Evolutionary conservation across 2,797 vertebrate genomes (phyloP).

Genomic region (Thripadectes ignobilis): DNA sequence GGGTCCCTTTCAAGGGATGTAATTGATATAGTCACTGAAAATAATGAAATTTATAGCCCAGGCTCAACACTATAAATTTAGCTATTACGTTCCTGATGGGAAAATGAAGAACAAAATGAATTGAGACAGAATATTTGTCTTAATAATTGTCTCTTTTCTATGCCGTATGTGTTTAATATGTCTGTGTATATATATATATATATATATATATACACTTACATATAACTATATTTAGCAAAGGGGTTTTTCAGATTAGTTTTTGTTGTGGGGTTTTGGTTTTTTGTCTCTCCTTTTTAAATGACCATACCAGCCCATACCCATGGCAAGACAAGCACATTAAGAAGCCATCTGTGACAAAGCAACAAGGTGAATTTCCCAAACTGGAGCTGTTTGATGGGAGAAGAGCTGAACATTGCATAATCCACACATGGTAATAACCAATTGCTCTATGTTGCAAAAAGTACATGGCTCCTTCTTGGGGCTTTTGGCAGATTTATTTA

Average conservation of each 20-base stretch:
- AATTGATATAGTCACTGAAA: slow-evolving; percentile 74
- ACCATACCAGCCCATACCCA: background rate
- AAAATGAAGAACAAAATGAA: slow-evolving; percentile 76
- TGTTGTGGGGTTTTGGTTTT: background rate
- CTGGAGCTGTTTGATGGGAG: background rate
- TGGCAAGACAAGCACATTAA: background rate
- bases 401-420: background rate
- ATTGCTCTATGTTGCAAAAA: background rate
- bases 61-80: slow-evolving; percentile 74
- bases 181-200: background rate
- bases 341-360: background rate
- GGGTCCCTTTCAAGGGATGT: slow-evolving; percentile 64
- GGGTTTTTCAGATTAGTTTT: rapidly evolving
- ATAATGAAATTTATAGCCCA: slow-evolving; percentile 75
- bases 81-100: slow-evolving; percentile 74
- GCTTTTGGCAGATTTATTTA: background rate
- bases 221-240: background rate
- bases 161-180: slow-evolving; percentile 40
- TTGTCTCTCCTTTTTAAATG: background rate
- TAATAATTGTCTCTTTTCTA: slow-evolving; percentile 73
- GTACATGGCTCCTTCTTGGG: rapidly evolving
- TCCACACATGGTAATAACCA: background rate
- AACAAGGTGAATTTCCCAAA: background rate
- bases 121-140: slow-evolving; percentile 77
- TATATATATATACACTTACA: background rate